Evolutionary conservation across 2,888 invertebrate species (phyloP).

Genomic region (Arenicola marina): DNA sequence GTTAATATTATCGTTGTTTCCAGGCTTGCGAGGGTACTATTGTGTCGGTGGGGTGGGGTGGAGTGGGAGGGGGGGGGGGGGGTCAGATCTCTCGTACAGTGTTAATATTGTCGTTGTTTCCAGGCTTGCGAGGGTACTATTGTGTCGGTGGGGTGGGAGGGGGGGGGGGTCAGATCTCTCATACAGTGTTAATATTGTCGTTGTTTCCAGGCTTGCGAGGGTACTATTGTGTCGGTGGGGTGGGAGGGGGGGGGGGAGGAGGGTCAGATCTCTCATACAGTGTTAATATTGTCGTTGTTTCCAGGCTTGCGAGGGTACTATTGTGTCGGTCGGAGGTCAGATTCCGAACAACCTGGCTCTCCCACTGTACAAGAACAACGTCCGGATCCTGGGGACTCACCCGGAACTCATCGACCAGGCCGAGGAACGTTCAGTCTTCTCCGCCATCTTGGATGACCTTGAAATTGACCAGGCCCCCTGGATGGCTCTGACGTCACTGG

Average conservation of each 20-base stretch:
- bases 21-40: no score
- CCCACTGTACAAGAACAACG: conserved; percentile 42
- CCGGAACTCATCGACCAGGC: conserved; percentile 48
- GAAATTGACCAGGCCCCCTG: conserved; percentile 47
- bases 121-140: background rate
- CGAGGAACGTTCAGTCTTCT: conserved; percentile 49
- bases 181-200: background rate
- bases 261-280: no score
- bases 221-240: no score
- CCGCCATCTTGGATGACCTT: conserved; percentile 47
- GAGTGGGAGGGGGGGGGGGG: no score
- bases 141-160: no score
- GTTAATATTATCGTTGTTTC: no score
- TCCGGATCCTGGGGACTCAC: conserved; percentile 45
- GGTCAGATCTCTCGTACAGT: no score
- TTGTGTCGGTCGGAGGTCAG: conserved; percentile 53
- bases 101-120: no score
- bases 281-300: conserved; percentile 11
- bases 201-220: background rate
- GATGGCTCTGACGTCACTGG: conserved; percentile 44
- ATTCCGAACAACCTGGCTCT: conserved; percentile 56
- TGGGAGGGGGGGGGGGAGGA: no score
- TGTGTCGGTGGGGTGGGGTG: no score
- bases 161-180: no score
- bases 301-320: conserved; percentile 41